Evolutionary conservation across 2,888 invertebrate species (phyloP), one percentile per base, ranked within the genome.

Genomic region (Amiota communis): DNA sequence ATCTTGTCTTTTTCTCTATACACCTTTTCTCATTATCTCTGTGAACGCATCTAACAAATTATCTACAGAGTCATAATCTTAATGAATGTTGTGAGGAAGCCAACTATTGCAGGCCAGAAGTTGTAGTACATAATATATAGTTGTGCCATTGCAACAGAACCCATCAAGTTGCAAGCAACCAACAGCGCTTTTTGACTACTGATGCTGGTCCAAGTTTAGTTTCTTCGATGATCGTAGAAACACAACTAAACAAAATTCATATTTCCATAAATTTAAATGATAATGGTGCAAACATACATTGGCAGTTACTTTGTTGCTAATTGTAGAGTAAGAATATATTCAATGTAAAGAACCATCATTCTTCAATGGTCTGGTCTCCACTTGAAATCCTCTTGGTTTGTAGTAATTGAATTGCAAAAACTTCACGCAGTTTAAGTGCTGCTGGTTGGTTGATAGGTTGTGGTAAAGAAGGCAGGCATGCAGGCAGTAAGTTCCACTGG

Each of bases 251-350:
- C 36, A 36, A 77, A 77, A 82, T 79, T 77, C 75, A 79, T 77
- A 79, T 78, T 78, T 74, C 80, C 85, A 83, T 83, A 83, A 83
- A 84, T 84, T 84, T 81, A 78, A 83, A 83, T 83, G 82, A 83
- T 83, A 85, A 83, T 83, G 78, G 82, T 81, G 77, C 79, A 83
- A 83, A 81, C 82, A 83, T 77, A 83, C 82, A 84, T 84, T 79
- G 78, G 73, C 81, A 84, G 83, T 76, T 83, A 83, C 85, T 81
- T 83, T 83, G 82, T 84, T 76, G 83, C 82, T 84, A 83, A 83
- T 81, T 84, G 83, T 79, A 70, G 82, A 80, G 80, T 80, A 57
- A 17, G 57, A 15, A 59, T 13, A 36, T 36, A 59, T 11, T 20
- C n/a, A 15, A 59, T 20, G 57, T 9, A 15, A 59, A 4, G 59